Evolutionary conservation across 2,113 vertebrate genomes (phyloP).

Genomic region (Siniperca knerii): DNA sequence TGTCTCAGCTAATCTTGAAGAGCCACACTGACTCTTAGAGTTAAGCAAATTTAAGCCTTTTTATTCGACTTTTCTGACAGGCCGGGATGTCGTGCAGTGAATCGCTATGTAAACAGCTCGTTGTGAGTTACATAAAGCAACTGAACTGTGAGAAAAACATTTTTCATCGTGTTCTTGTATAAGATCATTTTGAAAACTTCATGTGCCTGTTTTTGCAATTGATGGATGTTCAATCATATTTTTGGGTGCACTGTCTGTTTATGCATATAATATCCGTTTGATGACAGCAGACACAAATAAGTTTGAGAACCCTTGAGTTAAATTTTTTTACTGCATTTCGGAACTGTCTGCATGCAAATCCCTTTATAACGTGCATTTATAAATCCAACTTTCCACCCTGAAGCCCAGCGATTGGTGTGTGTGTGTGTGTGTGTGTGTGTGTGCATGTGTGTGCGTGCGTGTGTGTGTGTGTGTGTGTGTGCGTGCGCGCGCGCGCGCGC

Average conservation of each 20-base stretch:
- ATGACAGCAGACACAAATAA: background rate
- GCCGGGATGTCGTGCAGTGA: background rate
- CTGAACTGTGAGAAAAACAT: background rate
- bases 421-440: constrained; percentile 39
- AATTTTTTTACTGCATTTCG: background rate
- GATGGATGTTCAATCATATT: background rate
- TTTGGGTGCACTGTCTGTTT: background rate
- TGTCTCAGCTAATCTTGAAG: constrained; percentile 19
- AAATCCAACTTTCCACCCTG: constrained; percentile 22
- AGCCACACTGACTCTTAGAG: background rate
- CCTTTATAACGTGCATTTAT: constrained; percentile 28
- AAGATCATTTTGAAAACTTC: background rate
- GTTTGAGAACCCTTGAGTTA: background rate
- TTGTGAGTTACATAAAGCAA: background rate
- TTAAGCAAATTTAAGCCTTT: constrained; percentile 8
- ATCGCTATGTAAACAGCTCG: background rate
- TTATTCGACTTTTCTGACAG: background rate
- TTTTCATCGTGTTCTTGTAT: background rate
- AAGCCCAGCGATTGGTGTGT: constrained; percentile 5
- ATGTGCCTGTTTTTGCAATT: background rate
- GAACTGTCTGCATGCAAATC: constrained; percentile 14
- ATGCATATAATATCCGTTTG: background rate
- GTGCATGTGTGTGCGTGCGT: constrained; percentile 1
- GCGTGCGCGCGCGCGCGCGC: too few species aligned
- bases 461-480: constrained; percentile 17